A percentile compares a stretch with the other conserved stretches of the same genome.
Evolutionary conservation across 1,140 invertebrate species (phyloP).

Genomic region (Musca vetustissima): DNA sequence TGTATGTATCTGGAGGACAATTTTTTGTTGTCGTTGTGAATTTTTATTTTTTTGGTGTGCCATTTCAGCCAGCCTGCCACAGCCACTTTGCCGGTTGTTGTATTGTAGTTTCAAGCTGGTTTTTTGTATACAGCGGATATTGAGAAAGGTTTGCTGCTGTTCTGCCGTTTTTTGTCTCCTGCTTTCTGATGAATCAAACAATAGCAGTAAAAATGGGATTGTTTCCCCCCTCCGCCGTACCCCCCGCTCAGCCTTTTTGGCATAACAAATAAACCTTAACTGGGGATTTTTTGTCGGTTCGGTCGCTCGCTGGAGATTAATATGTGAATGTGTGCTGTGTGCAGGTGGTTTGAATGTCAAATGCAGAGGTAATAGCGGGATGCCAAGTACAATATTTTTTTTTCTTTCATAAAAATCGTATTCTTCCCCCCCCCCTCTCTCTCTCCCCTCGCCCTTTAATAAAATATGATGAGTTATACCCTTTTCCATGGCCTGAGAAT

Average conservation of each 20-base stretch:
- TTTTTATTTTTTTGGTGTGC: background rate
- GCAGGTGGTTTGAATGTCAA: constrained; percentile 14
- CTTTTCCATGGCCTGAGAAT: too few relatives aligned
- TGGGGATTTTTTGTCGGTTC: background rate
- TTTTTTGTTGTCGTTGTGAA: too few relatives aligned
- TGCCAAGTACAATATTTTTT: too few relatives aligned
- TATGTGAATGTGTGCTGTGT: too few relatives aligned
- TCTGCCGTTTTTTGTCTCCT: background rate
- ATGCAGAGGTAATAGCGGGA: too few relatives aligned
- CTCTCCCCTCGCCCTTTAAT: too few relatives aligned
- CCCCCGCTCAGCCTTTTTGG: too few relatives aligned
- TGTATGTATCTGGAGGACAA: constrained; percentile 26
- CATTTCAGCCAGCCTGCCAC: background rate
- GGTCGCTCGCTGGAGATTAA: background rate
- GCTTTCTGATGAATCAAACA: background rate
- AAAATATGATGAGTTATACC: too few relatives aligned
- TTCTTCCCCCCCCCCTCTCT: too few relatives aligned
- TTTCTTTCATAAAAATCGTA: too few relatives aligned
- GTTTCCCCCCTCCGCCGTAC: background rate
- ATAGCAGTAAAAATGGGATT: background rate
- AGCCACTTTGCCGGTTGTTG: constrained; percentile 5
- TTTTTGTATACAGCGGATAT: constrained; percentile 6
- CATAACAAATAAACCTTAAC: constrained; percentile 1
- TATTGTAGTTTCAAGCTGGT: constrained; percentile 16
- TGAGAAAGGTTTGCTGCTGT: constrained; percentile 11